Evolutionary conservation across 1,140 invertebrate genomes (phyloP).

Genomic region (Zophobas atratus): DNA sequence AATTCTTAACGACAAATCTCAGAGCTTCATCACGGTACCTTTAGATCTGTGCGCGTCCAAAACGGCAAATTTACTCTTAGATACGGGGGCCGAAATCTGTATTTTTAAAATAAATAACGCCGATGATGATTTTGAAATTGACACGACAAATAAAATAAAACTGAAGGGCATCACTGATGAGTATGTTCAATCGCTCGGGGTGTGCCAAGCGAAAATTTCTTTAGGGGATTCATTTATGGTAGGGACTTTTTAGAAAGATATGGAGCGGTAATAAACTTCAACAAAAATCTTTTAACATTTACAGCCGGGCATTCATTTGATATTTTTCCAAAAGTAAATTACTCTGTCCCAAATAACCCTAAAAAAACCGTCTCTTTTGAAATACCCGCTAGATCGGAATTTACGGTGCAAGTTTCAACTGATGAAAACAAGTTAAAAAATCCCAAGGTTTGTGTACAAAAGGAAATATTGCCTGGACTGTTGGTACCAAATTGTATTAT

Average conservation of each 20-base stretch:
- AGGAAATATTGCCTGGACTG: conserved; percentile 20
- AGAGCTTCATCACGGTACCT: background rate
- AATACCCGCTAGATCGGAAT: background rate
- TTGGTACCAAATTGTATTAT: conserved; percentile 15
- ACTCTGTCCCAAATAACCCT: background rate
- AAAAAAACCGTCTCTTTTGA: background rate
- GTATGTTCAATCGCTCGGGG: background rate
- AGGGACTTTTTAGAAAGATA: conserved; percentile 2
- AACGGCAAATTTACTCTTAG: background rate
- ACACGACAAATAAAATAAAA: background rate
- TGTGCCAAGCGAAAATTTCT: conserved; percentile 3
- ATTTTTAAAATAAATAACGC: conserved; percentile 10
- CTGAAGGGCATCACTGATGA: conserved; percentile 5
- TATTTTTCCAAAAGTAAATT: conserved; percentile 8
- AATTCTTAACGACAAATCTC: background rate
- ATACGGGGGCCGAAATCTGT: conserved; percentile 13
- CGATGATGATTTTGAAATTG: conserved; percentile 8
- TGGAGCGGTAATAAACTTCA: conserved; percentile 1
- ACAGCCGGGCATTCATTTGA: background rate
- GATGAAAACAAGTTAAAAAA: background rate
- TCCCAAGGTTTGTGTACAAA: conserved; percentile 8
- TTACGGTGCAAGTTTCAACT: background rate
- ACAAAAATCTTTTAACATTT: background rate
- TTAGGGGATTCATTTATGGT: conserved; percentile 1
- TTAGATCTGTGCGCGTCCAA: conserved; percentile 11